Evolutionary conservation across 2,797 vertebrate species (phyloP), one percentile per base, ranked within the genome.

Genomic region (Gila robusta): DNA sequence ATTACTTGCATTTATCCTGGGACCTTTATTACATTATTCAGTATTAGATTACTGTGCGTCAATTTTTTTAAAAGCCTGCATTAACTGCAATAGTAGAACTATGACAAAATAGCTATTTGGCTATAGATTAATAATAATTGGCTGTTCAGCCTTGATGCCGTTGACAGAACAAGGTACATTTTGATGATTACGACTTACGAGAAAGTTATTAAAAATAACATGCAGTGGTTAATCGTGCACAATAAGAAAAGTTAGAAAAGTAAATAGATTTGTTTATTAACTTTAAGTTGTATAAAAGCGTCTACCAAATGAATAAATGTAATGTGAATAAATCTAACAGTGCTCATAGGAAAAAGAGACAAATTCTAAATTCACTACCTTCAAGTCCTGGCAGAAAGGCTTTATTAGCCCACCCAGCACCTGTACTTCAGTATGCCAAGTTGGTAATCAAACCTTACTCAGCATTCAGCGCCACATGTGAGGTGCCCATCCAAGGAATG

Each of bases 371-470:
- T 84, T 28, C 44, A 41, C 47, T 23, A 39, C 83, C 69, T 52
- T 71, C 19, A 10, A 32, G 26, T 56, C 66, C 66, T 85, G 83
- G 83, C 76, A 66, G n/a, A 81, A 64, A 35, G 16, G 21, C 70
- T 49, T 56, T 78, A 56, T 56, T 35, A 80, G 84, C 84, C 77
- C 84, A 80, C 78, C 77, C 78, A 81, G 67, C 82, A 83, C 81
- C 86, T 71, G 73, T 83, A 62, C 74, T 72, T 71, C 81, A 35
- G 19, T 70, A 89, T 86, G 86, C 52, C 80, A 59, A 77, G 62
- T 69, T 89, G 81, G 79, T 59, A 70, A 84, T 82, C 81, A 87
- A 89, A 84, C 69, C 84, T 82, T 83, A 72, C 44, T 87, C 81
- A 84, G 81, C 82, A 49, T 84, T 87, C 66, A 86, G 72, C 67